Percentiles rank a stretch among this genome's conserved stretches.
phyloP scores from a whole-genome alignment of 1,140 invertebrate species.

The Ceratitis capitata region DNA sequence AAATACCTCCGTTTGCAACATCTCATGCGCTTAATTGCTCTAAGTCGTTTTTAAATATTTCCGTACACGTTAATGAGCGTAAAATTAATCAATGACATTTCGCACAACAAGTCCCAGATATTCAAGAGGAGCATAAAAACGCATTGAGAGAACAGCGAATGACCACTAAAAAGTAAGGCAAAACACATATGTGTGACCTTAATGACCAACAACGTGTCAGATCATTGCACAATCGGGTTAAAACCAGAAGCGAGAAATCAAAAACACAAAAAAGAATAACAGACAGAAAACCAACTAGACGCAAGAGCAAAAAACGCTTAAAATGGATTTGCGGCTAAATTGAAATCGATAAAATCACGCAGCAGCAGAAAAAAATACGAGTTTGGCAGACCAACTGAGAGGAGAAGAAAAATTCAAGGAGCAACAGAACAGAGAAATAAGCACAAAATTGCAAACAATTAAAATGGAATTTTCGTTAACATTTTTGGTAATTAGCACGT shows the following conservation, averaged over 20 bases:
- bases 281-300: not conserved
- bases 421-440: not conserved
- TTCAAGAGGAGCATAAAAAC: not conserved
- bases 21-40: too few relatives aligned
- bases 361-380: not conserved
- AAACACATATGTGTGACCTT: conserved; percentile 35
- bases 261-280: not conserved
- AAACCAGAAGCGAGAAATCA: not conserved
- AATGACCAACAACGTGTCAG: conserved; percentile 28
- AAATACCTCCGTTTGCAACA: too few relatives aligned
- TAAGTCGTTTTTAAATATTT: too few relatives aligned
- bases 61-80: not conserved
- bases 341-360: conserved; percentile 19
- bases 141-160: not conserved
- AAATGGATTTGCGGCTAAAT: conserved; percentile 24
- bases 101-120: not conserved
- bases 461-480: conserved; percentile 22
- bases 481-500: conserved; percentile 34
- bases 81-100: not conserved
- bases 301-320: not conserved
- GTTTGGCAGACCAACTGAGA: not conserved
- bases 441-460: not conserved
- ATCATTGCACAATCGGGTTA: not conserved
- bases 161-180: conserved; percentile 21
- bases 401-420: too few relatives aligned